Conservation (phyloP, 1,140 invertebrate species). For the Nixonia krombeini region DNA sequence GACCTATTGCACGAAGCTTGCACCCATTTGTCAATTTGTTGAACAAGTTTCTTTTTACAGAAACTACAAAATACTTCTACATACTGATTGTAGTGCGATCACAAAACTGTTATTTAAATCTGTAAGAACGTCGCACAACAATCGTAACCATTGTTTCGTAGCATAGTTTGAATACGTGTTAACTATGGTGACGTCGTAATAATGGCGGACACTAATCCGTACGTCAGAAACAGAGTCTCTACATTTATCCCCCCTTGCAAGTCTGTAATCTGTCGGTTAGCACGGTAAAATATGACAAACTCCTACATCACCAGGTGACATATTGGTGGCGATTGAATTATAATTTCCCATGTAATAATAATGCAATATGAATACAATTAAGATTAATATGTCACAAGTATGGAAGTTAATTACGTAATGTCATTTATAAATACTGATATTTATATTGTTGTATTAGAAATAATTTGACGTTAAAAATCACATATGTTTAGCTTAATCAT, state of each 20-base stretch:
- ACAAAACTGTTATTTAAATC: slow-evolving; percentile 25
- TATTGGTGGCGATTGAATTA: slow-evolving; percentile 36
- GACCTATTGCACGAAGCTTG: not conserved
- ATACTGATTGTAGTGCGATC: not conserved
- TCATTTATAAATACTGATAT: too few species aligned
- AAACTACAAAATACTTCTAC: not conserved
- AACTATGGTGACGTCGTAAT: slow-evolving; percentile 70
- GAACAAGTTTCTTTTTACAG: not conserved
- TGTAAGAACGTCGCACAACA: slow-evolving; percentile 21
- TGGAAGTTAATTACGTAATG: too few species aligned
- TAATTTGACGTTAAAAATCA: too few species aligned
- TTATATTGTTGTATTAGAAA: too few species aligned
- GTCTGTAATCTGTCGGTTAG: slow-evolving; percentile 69
- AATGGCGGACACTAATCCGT: slow-evolving; percentile 73
- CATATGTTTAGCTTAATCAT: too few species aligned
- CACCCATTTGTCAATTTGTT: slow-evolving; percentile 13
- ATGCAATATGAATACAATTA: slow-evolving; percentile 13
- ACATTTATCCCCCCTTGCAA: slow-evolving; percentile 49
- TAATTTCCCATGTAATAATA: slow-evolving; percentile 15
- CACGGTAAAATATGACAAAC: slow-evolving; percentile 70
- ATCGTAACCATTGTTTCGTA: slow-evolving; percentile 39
- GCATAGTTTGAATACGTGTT: slow-evolving; percentile 66
- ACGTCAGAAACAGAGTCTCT: slow-evolving; percentile 69
- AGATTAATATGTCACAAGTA: too few species aligned
- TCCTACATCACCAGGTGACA: slow-evolving; percentile 43